Evolutionary conservation across 2,888 invertebrate species (phyloP).

Genomic region (Phasia obesa): DNA sequence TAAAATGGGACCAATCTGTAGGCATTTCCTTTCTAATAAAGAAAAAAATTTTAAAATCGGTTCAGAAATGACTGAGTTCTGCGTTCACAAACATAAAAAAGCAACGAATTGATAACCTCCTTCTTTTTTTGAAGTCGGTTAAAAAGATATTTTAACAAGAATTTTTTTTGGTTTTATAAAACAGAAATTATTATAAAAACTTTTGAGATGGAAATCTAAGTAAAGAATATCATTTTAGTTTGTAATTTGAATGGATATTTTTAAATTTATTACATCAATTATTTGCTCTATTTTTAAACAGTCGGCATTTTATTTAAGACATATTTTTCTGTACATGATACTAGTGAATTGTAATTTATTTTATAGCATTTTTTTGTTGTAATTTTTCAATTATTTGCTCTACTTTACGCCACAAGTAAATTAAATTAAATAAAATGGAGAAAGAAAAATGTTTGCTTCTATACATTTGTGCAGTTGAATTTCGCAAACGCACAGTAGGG

Average conservation of each 20-base stretch:
- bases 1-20: no score
- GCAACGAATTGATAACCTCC: no score
- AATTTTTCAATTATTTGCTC: constrained; percentile 50
- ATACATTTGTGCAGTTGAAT: constrained; percentile 3
- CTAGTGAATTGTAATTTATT: not conserved
- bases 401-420: constrained; percentile 48
- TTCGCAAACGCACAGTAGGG: not conserved
- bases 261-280: constrained; percentile 24
- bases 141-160: no score
- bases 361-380: not conserved
- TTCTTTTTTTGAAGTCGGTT: no score
- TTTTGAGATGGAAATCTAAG: no score
- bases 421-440: constrained; percentile 50
- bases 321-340: not conserved
- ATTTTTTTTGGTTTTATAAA: no score
- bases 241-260: not conserved
- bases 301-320: constrained; percentile 15
- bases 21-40: no score
- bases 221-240: not conserved
- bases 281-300: constrained; percentile 41
- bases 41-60: no score
- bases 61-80: no score
- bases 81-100: no score
- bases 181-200: not conserved
- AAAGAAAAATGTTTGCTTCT: not conserved